These are phyloP conservation scores for Elgaria multicarinata DNA, from an alignment of 2,113 vertebrate species.

Conservation along the genomic window DNA sequence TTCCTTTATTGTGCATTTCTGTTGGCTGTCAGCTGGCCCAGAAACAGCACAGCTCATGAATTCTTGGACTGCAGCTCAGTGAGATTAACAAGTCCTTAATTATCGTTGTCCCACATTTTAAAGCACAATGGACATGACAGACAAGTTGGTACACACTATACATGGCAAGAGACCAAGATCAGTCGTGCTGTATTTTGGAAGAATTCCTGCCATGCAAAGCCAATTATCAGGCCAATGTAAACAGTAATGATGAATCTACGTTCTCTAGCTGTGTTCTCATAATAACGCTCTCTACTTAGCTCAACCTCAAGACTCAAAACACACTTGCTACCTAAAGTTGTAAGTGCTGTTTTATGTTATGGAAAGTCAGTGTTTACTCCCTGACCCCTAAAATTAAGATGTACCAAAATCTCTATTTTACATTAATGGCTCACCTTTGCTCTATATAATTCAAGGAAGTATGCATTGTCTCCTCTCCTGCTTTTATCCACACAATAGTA, in stretches of 20 bases:
- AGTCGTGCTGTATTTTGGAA: not conserved
- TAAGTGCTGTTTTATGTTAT: no score
- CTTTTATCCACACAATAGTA: no score
- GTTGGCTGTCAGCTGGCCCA: not conserved
- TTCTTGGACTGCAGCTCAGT: not conserved
- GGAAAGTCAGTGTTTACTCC: no score
- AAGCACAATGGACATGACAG: not conserved
- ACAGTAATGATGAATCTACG: not conserved
- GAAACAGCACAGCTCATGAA: not conserved
- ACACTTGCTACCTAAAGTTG: no score
- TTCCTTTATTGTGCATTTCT: not conserved
- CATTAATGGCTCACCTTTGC: no score
- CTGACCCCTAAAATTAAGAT: no score
- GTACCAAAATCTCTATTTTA: no score
- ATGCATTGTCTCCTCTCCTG: no score
- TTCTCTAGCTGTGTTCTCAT: not conserved
- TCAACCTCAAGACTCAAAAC: not conserved
- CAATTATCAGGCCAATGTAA: not conserved
- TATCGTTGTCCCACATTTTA: not conserved
- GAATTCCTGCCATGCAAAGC: not conserved
- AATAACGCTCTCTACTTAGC: no score
- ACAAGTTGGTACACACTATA: not conserved
- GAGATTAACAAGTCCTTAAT: not conserved
- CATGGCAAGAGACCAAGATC: not conserved
- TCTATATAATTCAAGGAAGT: no score